Conservation (phyloP, 2,888 invertebrate genomes). For the Stenoptilia bipunctidactyla region DNA sequence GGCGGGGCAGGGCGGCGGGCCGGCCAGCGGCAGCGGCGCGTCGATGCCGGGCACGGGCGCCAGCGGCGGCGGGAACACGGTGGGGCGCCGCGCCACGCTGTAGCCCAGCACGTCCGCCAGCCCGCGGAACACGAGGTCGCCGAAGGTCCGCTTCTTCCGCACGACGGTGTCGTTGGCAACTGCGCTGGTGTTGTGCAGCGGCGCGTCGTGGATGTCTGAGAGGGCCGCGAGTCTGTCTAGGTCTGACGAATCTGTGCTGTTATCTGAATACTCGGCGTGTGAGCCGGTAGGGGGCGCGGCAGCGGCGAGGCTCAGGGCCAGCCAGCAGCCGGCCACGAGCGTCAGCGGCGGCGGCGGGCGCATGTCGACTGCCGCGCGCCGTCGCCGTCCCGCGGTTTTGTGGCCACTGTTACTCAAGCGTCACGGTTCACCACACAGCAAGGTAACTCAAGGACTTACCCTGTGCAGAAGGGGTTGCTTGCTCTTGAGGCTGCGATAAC, state of each 20-base stretch:
- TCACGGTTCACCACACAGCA: not conserved
- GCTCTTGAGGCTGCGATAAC: too few relatives aligned
- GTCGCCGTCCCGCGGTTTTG: constrained; percentile 44
- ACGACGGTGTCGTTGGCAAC: constrained; percentile 48
- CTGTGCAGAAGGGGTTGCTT: not conserved
- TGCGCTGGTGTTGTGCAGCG: too few relatives aligned
- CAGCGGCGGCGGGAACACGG: constrained; percentile 52
- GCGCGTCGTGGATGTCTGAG: too few relatives aligned
- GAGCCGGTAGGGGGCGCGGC: constrained; percentile 20
- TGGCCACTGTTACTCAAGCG: constrained; percentile 28
- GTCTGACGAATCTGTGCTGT: constrained; percentile 28
- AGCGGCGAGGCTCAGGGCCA: constrained; percentile 15
- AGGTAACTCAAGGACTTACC: not conserved
- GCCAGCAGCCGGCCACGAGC: constrained; percentile 25
- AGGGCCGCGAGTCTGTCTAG: too few relatives aligned
- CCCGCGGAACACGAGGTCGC: constrained; percentile 61
- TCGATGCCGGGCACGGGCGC: constrained; percentile 56
- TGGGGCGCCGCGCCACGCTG: constrained; percentile 44
- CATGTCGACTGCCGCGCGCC: constrained; percentile 59
- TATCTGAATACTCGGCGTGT: constrained; percentile 30
- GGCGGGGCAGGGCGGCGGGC: constrained; percentile 19
- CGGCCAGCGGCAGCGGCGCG: constrained; percentile 36
- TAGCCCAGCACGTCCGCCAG: constrained; percentile 64
- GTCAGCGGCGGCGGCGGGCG: constrained; percentile 32
- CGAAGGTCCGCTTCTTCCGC: constrained; percentile 62